phyloP scores from a whole-genome alignment of 2,113 vertebrate species.

The Corvus cornix region DNA sequence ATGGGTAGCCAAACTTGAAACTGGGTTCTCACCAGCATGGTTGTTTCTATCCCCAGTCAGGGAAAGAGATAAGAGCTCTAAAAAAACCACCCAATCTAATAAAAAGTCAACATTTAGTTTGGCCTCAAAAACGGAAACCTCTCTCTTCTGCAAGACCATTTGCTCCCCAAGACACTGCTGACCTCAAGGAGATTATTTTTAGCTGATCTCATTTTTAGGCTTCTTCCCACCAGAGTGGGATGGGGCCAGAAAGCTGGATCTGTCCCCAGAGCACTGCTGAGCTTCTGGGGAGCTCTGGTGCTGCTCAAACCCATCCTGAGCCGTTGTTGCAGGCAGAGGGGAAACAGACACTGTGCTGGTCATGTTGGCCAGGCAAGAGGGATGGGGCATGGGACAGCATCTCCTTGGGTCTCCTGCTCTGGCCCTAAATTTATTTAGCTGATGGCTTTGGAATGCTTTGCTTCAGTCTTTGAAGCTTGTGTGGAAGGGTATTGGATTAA shows the following conservation, averaged over 20 bases:
- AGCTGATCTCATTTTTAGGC: background rate
- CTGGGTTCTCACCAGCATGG: background rate
- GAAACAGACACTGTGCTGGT: background rate
- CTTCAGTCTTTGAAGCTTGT: background rate
- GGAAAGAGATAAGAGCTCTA: background rate
- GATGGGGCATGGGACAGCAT: fast-evolving
- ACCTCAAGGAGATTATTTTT: background rate
- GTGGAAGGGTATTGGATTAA: background rate
- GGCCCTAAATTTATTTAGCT: background rate
- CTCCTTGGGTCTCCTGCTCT: background rate
- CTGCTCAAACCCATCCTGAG: background rate
- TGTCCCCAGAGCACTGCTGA: background rate
- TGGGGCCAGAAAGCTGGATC: background rate
- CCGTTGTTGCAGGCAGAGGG: fast-evolving
- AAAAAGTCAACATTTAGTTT: conserved; percentile 31
- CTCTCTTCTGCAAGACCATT: background rate
- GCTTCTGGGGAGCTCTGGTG: background rate
- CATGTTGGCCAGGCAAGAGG: fast-evolving
- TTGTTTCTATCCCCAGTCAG: background rate
- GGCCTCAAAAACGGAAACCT: background rate
- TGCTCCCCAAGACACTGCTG: background rate
- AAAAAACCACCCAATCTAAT: background rate
- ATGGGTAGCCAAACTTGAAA: background rate
- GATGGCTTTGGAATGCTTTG: background rate
- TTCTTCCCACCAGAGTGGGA: background rate